A percentile compares a stretch with the other conserved stretches of the same genome.
Conservation (phyloP, 2,797 vertebrate genomes). For the Hyperoplus immaculatus region DNA sequence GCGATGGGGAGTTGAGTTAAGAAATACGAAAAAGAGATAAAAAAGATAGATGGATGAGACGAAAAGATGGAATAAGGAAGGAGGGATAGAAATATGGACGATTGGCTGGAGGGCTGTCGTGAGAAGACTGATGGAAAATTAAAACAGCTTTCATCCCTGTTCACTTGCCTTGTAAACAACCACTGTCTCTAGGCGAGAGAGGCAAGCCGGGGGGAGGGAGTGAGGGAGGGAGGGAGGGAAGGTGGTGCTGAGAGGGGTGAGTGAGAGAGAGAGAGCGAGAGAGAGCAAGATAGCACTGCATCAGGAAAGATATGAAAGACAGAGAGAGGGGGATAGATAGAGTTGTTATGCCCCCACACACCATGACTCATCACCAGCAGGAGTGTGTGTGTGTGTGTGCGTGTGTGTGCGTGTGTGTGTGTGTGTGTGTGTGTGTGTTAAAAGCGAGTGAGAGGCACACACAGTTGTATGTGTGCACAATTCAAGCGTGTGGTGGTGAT, state of each 20-base stretch:
- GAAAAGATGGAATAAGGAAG: background rate
- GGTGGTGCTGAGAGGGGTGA: background rate
- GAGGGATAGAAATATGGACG: conserved; percentile 25
- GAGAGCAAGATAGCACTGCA: conserved; percentile 57
- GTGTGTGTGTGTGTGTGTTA: conserved; percentile 23
- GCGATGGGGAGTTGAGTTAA: background rate
- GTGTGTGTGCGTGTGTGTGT: conserved; percentile 20
- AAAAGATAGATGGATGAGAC: background rate
- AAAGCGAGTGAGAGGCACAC: conserved; percentile 12
- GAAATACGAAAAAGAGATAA: background rate
- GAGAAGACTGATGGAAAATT: conserved; percentile 20
- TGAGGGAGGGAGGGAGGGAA: background rate
- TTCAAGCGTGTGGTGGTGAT: conserved; percentile 6
- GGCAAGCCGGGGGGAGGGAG: conserved; percentile 29
- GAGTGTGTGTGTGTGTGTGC: conserved; percentile 45
- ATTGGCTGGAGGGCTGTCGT: conserved; percentile 30
- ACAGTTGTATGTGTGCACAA: conserved; percentile 13
- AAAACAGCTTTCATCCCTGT: conserved; percentile 50
- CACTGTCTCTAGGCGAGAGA: conserved; percentile 61
- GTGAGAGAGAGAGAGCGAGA: conserved; percentile 9
- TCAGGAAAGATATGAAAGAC: conserved; percentile 60
- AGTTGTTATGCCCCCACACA: conserved; percentile 76
- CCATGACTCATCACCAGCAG: conserved; percentile 82
- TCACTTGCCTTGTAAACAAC: conserved; percentile 69
- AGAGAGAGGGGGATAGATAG: conserved; percentile 40